phyloP scores from a whole-genome alignment of 2,888 invertebrate species.

The Endotricha flammealis region DNA sequence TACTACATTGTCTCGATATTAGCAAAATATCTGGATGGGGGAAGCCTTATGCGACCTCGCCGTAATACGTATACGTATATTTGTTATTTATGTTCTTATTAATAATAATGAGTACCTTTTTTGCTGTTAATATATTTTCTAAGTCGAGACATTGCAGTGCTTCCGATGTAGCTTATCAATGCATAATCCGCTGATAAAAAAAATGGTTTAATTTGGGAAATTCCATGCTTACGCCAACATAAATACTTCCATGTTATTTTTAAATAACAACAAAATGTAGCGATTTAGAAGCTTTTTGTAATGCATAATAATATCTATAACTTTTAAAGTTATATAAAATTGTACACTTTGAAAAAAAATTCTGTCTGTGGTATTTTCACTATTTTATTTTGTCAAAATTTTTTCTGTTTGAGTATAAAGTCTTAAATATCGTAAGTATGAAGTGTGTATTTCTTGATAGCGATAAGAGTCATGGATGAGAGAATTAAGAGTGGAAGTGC shows the following conservation, averaged over 20 bases:
- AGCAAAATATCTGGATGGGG: too few species aligned
- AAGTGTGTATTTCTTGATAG: slow-evolving; percentile 38
- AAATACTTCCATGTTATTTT: slow-evolving; percentile 1
- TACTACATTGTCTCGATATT: slow-evolving; percentile 1
- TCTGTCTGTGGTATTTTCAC: slow-evolving; percentile 4
- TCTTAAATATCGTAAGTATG: slow-evolving; percentile 26
- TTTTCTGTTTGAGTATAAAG: slow-evolving; percentile 23
- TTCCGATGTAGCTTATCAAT: not conserved
- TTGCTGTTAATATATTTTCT: not conserved
- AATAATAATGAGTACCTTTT: too few species aligned
- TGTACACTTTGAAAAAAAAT: too few species aligned
- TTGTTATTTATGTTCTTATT: too few species aligned
- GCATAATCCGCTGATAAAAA: not conserved
- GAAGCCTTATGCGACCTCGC: too few species aligned
- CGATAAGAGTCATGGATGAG: slow-evolving; percentile 36
- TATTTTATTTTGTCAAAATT: slow-evolving; percentile 1
- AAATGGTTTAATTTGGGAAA: not conserved
- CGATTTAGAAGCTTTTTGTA: slow-evolving; percentile 1
- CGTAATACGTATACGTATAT: too few species aligned
- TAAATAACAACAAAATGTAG: not conserved
- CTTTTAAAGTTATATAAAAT: too few species aligned
- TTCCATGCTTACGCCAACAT: slow-evolving; percentile 3
- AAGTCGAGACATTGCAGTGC: not conserved
- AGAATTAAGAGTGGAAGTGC: too few species aligned
- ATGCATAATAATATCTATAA: not conserved